These are phyloP conservation scores for Acromyrmex charruanus DNA, from an alignment of 1,140 invertebrate species.

Conservation along the genomic window DNA sequence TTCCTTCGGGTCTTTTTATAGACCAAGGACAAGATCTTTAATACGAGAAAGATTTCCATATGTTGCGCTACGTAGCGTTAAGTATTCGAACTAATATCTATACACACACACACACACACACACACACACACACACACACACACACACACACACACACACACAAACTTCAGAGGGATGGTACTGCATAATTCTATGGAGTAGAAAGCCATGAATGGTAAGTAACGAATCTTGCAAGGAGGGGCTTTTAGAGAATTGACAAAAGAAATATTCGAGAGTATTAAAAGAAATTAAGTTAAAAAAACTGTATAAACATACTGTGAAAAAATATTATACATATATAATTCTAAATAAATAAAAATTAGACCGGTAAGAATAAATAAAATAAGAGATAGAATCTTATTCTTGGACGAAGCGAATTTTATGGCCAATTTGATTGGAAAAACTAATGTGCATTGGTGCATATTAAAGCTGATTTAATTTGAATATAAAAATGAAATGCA, in stretches of 20 bases:
- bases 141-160: no score
- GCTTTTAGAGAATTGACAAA: neutral
- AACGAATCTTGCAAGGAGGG: neutral
- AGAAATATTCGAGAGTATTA: no score
- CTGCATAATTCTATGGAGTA: neutral
- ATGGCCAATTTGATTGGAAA: no score
- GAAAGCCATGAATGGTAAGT: neutral
- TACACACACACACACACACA: no score
- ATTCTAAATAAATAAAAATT: no score
- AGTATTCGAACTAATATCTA: neutral
- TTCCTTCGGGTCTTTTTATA: neutral
- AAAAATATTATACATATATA: neutral
- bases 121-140: no score
- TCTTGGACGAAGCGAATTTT: no score
- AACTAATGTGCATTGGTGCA: no score
- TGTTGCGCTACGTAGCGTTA: slow-evolving; percentile 72
- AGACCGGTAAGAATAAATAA: no score
- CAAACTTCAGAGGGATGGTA: neutral
- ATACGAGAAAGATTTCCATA: slow-evolving; percentile 4
- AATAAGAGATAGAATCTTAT: no score
- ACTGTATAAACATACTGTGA: neutral
- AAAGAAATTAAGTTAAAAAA: neutral
- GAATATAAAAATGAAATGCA: no score
- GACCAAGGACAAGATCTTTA: neutral
- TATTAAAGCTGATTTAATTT: no score